Evolutionary conservation across 2,888 invertebrate species (phyloP).

Genomic region (Xylophagus ater): DNA sequence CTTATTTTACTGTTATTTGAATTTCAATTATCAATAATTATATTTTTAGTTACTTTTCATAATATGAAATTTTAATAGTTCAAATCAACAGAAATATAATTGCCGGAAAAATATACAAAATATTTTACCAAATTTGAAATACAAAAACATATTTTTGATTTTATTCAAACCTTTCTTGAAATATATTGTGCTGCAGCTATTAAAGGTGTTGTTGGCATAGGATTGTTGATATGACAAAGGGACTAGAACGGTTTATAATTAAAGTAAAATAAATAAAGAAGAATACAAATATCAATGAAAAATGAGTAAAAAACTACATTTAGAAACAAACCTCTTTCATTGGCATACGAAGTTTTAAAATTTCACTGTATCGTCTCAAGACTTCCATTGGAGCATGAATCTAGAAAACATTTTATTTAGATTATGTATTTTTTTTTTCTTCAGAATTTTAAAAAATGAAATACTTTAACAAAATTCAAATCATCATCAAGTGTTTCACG

Average conservation of each 20-base stretch:
- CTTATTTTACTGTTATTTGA: too few species aligned
- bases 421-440: background rate
- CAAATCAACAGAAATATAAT: too few species aligned
- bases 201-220: constrained; percentile 51
- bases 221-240: constrained; percentile 49
- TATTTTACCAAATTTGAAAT: too few species aligned
- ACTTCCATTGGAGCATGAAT: constrained; percentile 78
- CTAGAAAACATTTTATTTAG: too few species aligned
- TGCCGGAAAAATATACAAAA: too few species aligned
- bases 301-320: constrained; percentile 12
- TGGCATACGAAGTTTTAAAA: constrained; percentile 83
- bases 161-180: constrained; percentile 47
- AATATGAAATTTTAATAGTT: too few species aligned
- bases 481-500: constrained; percentile 55
- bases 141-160: too few species aligned
- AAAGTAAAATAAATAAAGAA: constrained; percentile 5
- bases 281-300: constrained; percentile 9
- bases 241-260: constrained; percentile 42
- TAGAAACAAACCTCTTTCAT: constrained; percentile 66
- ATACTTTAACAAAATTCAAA: constrained; percentile 66
- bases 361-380: constrained; percentile 77
- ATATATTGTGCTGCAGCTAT: constrained; percentile 55
- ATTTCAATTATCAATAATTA: too few species aligned
- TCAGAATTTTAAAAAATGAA: constrained; percentile 1
- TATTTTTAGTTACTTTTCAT: too few species aligned